Conservation (phyloP, 2,888 invertebrate genomes). For the Bellardia bayeri region DNA sequence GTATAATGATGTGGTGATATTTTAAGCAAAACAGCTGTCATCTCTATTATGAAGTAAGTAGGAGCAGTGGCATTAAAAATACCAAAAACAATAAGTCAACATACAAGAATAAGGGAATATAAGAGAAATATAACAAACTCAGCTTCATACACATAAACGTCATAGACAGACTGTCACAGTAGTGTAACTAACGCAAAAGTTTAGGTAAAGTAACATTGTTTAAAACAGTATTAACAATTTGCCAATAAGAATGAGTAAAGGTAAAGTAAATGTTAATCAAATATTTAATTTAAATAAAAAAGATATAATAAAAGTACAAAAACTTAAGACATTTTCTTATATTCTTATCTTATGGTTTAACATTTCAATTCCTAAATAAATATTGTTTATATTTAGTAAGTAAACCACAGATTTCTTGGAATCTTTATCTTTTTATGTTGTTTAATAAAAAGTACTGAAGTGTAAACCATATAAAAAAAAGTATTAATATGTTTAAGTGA, state of each 20-base stretch:
- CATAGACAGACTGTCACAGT: constrained; percentile 37
- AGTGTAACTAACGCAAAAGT: background rate
- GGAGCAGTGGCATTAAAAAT: constrained; percentile 9
- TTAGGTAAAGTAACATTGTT: background rate
- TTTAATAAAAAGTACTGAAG: too few relatives aligned
- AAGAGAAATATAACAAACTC: background rate
- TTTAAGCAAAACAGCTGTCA: constrained; percentile 65
- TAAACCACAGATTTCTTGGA: too few relatives aligned
- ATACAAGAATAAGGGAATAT: background rate
- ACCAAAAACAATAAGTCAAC: constrained; percentile 11
- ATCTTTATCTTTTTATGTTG: too few relatives aligned
- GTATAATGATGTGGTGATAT: constrained; percentile 10
- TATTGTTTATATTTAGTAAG: too few relatives aligned
- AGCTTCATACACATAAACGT: constrained; percentile 2
- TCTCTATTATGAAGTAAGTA: constrained; percentile 48
- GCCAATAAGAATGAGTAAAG: too few relatives aligned
- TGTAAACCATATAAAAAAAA: too few relatives aligned
- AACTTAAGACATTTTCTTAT: background rate
- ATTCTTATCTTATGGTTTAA: too few relatives aligned
- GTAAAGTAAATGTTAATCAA: too few relatives aligned
- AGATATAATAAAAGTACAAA: background rate
- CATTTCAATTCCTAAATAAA: too few relatives aligned
- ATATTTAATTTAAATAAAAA: background rate
- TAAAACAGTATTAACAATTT: too few relatives aligned
- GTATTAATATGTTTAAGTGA: too few relatives aligned